Evolutionary conservation across 2,888 invertebrate species (phyloP).

Genomic region (Eupithecia pulchellata): DNA sequence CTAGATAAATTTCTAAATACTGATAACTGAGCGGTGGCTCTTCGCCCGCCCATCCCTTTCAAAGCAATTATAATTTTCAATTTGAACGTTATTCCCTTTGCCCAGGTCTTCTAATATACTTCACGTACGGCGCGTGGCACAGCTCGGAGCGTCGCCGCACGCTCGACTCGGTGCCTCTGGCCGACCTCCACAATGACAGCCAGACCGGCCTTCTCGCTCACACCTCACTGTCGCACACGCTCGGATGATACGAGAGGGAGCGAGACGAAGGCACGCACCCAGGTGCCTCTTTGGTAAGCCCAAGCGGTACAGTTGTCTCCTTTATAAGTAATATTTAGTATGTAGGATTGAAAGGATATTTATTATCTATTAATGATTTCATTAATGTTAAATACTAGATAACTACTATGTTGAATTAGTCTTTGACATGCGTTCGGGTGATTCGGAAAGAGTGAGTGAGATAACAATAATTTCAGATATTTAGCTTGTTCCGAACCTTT

Average conservation of each 20-base stretch:
- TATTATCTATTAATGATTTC: no score
- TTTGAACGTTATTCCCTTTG: not conserved
- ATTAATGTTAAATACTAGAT: not conserved
- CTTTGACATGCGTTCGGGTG: not conserved
- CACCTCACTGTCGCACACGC: slow-evolving; percentile 59
- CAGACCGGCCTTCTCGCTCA: slow-evolving; percentile 67
- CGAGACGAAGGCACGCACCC: slow-evolving; percentile 19
- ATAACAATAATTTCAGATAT: not conserved
- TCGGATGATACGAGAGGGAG: slow-evolving; percentile 64
- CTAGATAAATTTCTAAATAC: not conserved
- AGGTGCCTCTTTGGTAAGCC: slow-evolving; percentile 50
- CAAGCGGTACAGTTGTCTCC: slow-evolving; percentile 62
- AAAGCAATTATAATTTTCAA: not conserved
- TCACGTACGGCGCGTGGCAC: slow-evolving; percentile 90
- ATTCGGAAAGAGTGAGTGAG: not conserved
- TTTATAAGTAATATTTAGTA: slow-evolving; percentile 11
- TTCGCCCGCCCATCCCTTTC: not conserved
- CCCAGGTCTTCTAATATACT: slow-evolving; percentile 89
- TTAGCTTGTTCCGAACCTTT: not conserved
- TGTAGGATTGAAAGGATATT: not conserved
- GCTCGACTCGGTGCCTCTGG: slow-evolving; percentile 60
- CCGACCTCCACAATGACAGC: slow-evolving; percentile 72
- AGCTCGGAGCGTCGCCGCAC: slow-evolving; percentile 82
- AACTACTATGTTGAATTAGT: not conserved
- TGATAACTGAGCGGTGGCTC: not conserved